Evolutionary conservation across 2,797 vertebrate species (phyloP).

Genomic region (Spondyliosoma cantharus): DNA sequence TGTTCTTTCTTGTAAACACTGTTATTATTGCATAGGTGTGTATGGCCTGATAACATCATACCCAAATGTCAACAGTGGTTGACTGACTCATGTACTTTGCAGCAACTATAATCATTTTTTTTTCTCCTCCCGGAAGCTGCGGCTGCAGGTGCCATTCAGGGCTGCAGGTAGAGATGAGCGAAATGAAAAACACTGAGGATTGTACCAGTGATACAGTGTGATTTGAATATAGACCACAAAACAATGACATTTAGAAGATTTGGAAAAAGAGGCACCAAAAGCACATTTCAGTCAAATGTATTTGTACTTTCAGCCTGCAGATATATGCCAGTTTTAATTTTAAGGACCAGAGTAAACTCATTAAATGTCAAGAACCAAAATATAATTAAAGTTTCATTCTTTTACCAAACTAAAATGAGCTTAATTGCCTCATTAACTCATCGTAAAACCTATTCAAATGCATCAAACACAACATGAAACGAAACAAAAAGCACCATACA

Average conservation of each 20-base stretch:
- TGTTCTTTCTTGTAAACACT: constrained; percentile 44
- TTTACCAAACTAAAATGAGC: no score
- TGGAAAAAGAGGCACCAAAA: neutral
- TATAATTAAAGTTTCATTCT: no score
- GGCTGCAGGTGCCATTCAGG: constrained; percentile 17
- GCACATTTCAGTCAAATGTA: no score
- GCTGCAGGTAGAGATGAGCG: neutral
- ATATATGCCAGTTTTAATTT: no score
- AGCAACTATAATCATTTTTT: constrained; percentile 31
- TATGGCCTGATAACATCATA: constrained; percentile 48
- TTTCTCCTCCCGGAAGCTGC: neutral
- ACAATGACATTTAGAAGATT: neutral
- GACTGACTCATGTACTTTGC: constrained; percentile 40
- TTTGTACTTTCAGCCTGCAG: no score
- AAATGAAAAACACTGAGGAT: neutral
- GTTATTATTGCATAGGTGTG: constrained; percentile 51
- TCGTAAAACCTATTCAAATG: no score
- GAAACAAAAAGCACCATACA: no score
- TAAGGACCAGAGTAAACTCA: no score
- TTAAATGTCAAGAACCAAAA: no score
- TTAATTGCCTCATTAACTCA: no score
- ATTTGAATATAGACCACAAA: constrained; percentile 1
- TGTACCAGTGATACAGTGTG: neutral
- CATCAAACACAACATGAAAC: no score
- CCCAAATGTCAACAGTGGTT: constrained; percentile 41